phyloP scores from a whole-genome alignment of 2,113 vertebrate genomes.

The Myiopsitta monachus region DNA sequence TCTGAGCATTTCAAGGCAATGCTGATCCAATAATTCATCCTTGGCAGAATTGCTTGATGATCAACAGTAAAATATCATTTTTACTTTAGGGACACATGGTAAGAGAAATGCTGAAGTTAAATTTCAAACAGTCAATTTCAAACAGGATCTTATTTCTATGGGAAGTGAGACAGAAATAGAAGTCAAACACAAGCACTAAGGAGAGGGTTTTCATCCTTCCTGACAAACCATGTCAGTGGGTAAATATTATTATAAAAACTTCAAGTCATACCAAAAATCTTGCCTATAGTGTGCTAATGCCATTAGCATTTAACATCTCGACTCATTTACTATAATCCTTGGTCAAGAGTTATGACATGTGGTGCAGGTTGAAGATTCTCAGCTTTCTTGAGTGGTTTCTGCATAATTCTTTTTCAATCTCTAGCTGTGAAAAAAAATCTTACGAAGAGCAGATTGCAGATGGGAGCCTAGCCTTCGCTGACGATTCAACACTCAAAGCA shows the following conservation, averaged over 20 bases:
- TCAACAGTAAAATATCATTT: background rate
- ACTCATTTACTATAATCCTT: background rate
- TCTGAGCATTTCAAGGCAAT: background rate
- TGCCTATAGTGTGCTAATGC: background rate
- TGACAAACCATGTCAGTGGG: background rate
- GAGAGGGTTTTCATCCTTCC: background rate
- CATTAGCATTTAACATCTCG: background rate
- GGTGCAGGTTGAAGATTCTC: background rate
- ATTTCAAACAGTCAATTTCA: background rate
- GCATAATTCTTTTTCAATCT: background rate
- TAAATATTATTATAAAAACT: background rate
- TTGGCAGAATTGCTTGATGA: background rate
- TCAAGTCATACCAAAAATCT: background rate
- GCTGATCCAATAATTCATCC: background rate
- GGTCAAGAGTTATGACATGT: background rate
- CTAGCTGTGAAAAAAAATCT: background rate
- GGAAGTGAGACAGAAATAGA: background rate
- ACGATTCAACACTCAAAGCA: background rate
- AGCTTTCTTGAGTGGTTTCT: background rate
- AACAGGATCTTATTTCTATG: background rate
- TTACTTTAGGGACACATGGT: background rate
- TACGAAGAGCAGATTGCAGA: background rate
- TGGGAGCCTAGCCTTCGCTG: background rate
- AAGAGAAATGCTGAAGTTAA: background rate
- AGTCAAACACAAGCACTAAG: background rate